Base-by-base conservation (phyloP, 2,888 invertebrate species). In the Cryptophagus acutangulus region DNA sequence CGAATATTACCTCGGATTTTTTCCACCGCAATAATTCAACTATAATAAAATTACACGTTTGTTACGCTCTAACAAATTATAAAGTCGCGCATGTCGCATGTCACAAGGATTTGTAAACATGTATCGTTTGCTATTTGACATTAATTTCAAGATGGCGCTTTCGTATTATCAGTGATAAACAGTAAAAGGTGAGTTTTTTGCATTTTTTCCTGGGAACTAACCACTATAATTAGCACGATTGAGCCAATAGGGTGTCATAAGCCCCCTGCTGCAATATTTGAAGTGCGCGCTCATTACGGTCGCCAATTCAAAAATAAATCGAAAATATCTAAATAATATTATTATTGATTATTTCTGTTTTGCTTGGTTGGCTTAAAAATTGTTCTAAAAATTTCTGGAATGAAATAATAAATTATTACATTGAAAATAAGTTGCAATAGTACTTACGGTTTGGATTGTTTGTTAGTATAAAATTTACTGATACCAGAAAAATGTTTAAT, bases 101-200 rank as follows among this genome's bases (percentile, higher is more conserved):
- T 52, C 51, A 52, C 51, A 51, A 48, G 50, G 51, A 49, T 55
- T 57, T 55, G 57, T 57, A 57, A 57, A 57, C 57, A 57, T 44
- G 44, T 44, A 40, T 26, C n/a, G 15, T 36, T 57, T 55, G 54
- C 56, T 54, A 53, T 59, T 58, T 57, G 57, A 59, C 59, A 57
- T 54, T 52, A 50, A 48, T 50, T 49, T 55, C 57, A 61, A 60
- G 55, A 61, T 61, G 61, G 61, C 59, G 59, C 55, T 55, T 54
- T 54, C 53, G n/a, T 58, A 57, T 58, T 56, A 51, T 52, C 52
- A 56, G 58, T 52, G 58, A 54, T 57, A 53, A 53, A 52, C 54
- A 54, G 46, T 54, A 55, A 50, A 51, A 55, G 58, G 59, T 59
- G 45, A 59, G 59, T 54, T 50, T 51, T 26, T 26, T n/a, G 12